phyloP scores from a whole-genome alignment of 2,888 invertebrate genomes.

The Lochmaea capreae region DNA sequence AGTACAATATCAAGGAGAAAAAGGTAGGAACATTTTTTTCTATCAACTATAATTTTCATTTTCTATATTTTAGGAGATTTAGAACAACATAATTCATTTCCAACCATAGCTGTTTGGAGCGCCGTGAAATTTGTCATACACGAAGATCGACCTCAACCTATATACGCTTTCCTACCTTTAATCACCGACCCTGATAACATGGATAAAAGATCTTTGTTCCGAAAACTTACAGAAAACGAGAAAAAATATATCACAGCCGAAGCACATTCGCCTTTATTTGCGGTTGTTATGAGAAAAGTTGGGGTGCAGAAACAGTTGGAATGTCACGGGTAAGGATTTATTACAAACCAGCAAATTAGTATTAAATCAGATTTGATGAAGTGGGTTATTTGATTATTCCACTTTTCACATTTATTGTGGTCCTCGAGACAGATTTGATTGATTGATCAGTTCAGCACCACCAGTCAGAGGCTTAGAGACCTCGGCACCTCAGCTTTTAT shows the following conservation, averaged over 20 bases:
- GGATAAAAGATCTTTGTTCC: slow-evolving; percentile 78
- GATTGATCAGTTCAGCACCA: too few relatives aligned
- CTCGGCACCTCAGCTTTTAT: too few relatives aligned
- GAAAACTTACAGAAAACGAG: slow-evolving; percentile 68
- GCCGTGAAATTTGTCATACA: slow-evolving; percentile 87
- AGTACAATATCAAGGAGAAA: slow-evolving; percentile 75
- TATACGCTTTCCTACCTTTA: slow-evolving; percentile 85
- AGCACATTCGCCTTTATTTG: slow-evolving; percentile 86
- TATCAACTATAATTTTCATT: background rate
- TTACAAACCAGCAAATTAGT: background rate
- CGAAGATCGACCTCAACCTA: slow-evolving; percentile 64
- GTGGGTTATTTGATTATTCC: too few relatives aligned
- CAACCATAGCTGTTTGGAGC: slow-evolving; percentile 94
- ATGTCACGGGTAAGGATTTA: slow-evolving; percentile 76
- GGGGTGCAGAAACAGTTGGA: slow-evolving; percentile 84
- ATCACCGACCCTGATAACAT: slow-evolving; percentile 85
- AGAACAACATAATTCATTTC: slow-evolving; percentile 83
- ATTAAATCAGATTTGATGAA: too few relatives aligned
- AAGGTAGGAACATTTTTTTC: slow-evolving; percentile 57
- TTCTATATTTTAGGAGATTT: slow-evolving; percentile 65
- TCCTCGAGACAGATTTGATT: too few relatives aligned
- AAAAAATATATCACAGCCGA: slow-evolving; percentile 70
- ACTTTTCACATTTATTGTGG: too few relatives aligned
- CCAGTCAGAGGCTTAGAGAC: too few relatives aligned
- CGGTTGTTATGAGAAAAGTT: slow-evolving; percentile 88